phyloP scores from a whole-genome alignment of 2,888 invertebrate species.

The Molorchus minor region DNA sequence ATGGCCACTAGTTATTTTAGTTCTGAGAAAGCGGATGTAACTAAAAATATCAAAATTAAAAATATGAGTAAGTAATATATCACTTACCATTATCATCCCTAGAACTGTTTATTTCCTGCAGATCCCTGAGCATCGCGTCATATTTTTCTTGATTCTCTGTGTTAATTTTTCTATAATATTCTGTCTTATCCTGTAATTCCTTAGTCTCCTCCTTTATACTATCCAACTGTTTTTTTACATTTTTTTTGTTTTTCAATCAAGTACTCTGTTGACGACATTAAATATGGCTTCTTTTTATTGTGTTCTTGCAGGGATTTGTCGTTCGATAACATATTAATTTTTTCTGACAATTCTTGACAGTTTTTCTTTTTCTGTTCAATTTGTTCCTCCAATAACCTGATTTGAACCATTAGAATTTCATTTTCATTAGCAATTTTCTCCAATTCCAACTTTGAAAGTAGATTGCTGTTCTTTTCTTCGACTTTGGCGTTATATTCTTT shows the following conservation, averaged over 20 bases:
- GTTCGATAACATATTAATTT: background rate
- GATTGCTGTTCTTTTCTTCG: background rate
- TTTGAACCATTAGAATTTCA: background rate
- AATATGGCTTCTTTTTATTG: slow-evolving; percentile 7
- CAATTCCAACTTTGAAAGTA: background rate
- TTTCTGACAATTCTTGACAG: background rate
- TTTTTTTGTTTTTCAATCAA: slow-evolving; percentile 8
- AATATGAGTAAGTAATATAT: too few relatives aligned
- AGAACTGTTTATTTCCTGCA: background rate
- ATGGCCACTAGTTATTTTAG: too few relatives aligned
- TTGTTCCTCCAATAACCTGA: slow-evolving; percentile 4
- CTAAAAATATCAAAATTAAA: too few relatives aligned
- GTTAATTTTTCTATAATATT: background rate
- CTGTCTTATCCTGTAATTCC: background rate
- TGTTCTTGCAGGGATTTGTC: background rate
- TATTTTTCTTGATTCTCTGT: background rate
- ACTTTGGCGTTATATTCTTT: slow-evolving; percentile 3
- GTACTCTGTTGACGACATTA: slow-evolving; percentile 13
- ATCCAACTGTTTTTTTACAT: background rate
- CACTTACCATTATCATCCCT: too few relatives aligned
- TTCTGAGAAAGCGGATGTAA: too few relatives aligned
- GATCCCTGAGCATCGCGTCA: background rate
- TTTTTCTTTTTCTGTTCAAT: background rate
- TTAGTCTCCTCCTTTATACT: background rate
- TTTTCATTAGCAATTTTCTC: slow-evolving; percentile 4